Conservation (phyloP, 2,888 invertebrate genomes). For the Lasioglossum lativentre region DNA sequence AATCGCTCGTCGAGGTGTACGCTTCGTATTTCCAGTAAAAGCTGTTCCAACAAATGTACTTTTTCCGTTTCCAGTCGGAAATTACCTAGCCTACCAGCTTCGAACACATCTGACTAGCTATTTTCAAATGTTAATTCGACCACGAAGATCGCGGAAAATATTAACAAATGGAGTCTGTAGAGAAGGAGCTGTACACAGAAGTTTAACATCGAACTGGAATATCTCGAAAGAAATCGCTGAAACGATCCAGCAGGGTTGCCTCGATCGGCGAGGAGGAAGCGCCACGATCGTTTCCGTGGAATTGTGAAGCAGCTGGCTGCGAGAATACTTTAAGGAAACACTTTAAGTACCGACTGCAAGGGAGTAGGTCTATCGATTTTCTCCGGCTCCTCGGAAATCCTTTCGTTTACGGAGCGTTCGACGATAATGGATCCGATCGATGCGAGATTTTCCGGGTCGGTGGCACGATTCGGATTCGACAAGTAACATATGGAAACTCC, state of each 20-base stretch:
- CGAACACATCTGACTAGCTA: not conserved
- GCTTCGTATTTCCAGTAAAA: not conserved
- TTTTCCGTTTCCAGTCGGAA: not conserved
- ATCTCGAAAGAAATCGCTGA: not conserved
- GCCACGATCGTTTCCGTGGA: not conserved
- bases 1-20: not conserved
- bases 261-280: not conserved
- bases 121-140: not conserved
- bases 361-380: conserved; percentile 22
- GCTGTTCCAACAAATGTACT: not conserved
- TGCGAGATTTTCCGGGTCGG: not conserved
- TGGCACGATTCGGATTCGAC: not conserved
- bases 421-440: conserved; percentile 18
- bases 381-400: conserved; percentile 9
- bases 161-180: not conserved
- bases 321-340: conserved; percentile 18
- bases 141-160: not conserved
- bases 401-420: not conserved
- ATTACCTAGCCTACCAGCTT: not conserved
- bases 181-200: not conserved
- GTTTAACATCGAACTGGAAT: not conserved
- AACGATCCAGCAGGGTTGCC: not conserved
- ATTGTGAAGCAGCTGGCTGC: not conserved
- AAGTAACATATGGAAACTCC: not conserved
- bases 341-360: not conserved